Evolutionary conservation across 2,888 invertebrate genomes (phyloP).

Genomic region (Drosophila peninsularis): DNA sequence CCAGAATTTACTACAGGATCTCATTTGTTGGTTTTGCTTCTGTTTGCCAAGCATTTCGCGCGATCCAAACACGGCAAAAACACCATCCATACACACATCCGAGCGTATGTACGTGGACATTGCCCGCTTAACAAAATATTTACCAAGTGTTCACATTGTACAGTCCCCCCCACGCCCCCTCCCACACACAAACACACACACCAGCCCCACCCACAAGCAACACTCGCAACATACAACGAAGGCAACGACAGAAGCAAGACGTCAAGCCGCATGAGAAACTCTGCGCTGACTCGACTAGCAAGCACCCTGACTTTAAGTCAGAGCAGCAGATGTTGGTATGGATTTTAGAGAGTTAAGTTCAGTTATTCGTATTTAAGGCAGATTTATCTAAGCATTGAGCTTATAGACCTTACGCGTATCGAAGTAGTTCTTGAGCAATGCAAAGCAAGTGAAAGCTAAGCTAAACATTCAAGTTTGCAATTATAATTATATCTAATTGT

Average conservation of each 20-base stretch:
- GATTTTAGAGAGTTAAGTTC: no score
- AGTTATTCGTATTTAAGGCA: no score
- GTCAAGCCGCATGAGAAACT: not conserved
- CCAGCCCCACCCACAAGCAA: not conserved
- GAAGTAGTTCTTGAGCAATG: no score
- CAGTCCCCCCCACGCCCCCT: conserved; percentile 25
- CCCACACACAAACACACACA: conserved; percentile 6
- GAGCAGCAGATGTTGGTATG: no score
- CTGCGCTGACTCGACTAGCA: not conserved
- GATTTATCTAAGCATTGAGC: no score
- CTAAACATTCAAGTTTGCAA: no score
- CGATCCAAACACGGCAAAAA: conserved; percentile 53
- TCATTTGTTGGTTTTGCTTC: conserved; percentile 75
- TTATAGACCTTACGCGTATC: no score
- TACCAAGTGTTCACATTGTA: conserved; percentile 71
- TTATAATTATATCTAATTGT: no score
- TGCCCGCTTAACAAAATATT: conserved; percentile 72
- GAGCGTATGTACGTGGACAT: conserved; percentile 49
- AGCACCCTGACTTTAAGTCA: not conserved
- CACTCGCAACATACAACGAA: conserved; percentile 15
- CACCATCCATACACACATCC: conserved; percentile 22
- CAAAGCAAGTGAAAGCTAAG: no score
- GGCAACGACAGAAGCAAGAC: conserved; percentile 27
- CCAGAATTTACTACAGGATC: conserved; percentile 70
- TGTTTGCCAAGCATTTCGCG: conserved; percentile 72